Percentiles rank a stretch among this genome's conserved stretches.
These are phyloP conservation scores for Oxyteleia sp. DNA, from an alignment of 2,888 invertebrate genomes.

Conservation along the genomic window DNA sequence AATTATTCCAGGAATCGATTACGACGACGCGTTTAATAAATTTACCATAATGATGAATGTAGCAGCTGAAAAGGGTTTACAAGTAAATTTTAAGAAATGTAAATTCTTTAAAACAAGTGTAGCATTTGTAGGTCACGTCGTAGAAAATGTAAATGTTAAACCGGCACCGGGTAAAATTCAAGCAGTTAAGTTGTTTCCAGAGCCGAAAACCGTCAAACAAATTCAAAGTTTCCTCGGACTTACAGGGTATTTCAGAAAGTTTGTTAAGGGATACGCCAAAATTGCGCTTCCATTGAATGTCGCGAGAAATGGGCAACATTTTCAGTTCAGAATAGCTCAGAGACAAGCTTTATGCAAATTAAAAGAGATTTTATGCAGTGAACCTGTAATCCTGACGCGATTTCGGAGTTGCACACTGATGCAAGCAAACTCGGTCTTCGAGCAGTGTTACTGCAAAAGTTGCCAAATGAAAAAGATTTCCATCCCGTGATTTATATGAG, in stretches of 20 bases:
- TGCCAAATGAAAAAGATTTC: constrained; percentile 58
- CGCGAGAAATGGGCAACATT: constrained; percentile 24
- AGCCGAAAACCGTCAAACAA: constrained; percentile 73
- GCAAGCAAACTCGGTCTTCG: neutral
- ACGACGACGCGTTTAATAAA: constrained; percentile 49
- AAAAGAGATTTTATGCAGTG: neutral
- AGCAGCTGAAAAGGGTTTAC: constrained; percentile 14
- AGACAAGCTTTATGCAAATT: neutral
- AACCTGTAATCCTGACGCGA: too few species aligned
- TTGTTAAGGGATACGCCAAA: constrained; percentile 77
- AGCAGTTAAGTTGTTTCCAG: constrained; percentile 76
- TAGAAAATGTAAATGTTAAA: constrained; percentile 76
- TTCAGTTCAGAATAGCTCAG: constrained; percentile 44
- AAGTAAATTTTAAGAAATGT: constrained; percentile 73
- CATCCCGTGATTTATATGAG: constrained; percentile 76
- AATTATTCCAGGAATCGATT: constrained; percentile 53
- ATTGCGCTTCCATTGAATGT: constrained; percentile 57
- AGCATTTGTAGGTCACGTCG: constrained; percentile 78
- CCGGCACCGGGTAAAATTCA: constrained; percentile 77
- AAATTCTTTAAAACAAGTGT: constrained; percentile 57
- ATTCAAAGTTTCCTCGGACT: constrained; percentile 80
- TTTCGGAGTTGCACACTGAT: neutral
- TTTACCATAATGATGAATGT: constrained; percentile 43
- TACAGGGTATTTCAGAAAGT: too few species aligned
- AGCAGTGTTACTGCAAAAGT: too few species aligned